phyloP scores from a whole-genome alignment of 2,888 invertebrate genomes.

The Malachius bipustulatus region DNA sequence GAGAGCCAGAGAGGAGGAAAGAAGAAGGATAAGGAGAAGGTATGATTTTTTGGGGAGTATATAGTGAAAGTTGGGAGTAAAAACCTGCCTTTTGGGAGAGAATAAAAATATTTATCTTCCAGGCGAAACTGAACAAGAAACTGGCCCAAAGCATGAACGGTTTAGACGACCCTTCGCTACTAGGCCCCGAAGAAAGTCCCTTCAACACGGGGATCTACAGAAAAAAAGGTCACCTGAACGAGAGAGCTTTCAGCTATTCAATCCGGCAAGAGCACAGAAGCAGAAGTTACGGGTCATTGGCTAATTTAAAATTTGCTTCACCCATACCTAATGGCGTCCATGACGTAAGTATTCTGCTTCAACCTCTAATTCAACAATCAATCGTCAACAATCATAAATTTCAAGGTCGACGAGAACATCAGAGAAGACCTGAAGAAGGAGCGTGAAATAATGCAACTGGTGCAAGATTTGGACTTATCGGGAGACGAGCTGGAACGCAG shows the following conservation, averaged over 20 bases:
- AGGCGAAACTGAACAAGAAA: conserved; percentile 42
- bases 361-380: background rate
- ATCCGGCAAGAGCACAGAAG: conserved; percentile 89
- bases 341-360: conserved; percentile 36
- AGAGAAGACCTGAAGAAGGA: conserved; percentile 77
- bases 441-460: conserved; percentile 84
- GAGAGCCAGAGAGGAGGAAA: conserved; percentile 29
- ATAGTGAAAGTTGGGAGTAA: too few relatives aligned
- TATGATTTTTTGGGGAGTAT: too few relatives aligned
- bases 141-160: conserved; percentile 58
- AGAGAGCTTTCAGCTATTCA: conserved; percentile 86
- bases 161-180: conserved; percentile 41
- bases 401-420: too few relatives aligned
- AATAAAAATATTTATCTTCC: too few relatives aligned
- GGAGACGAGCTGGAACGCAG: conserved; percentile 62
- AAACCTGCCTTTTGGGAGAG: too few relatives aligned
- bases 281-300: conserved; percentile 82
- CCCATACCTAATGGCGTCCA: conserved; percentile 41
- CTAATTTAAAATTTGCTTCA: conserved; percentile 80
- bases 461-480: conserved; percentile 76
- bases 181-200: conserved; percentile 40
- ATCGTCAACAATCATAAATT: too few relatives aligned
- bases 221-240: conserved; percentile 84
- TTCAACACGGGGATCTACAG: conserved; percentile 77
- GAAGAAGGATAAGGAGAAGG: conserved; percentile 22